Evolutionary conservation across 2,113 vertebrate species (phyloP).

Genomic region (Antechinus flavipes): DNA sequence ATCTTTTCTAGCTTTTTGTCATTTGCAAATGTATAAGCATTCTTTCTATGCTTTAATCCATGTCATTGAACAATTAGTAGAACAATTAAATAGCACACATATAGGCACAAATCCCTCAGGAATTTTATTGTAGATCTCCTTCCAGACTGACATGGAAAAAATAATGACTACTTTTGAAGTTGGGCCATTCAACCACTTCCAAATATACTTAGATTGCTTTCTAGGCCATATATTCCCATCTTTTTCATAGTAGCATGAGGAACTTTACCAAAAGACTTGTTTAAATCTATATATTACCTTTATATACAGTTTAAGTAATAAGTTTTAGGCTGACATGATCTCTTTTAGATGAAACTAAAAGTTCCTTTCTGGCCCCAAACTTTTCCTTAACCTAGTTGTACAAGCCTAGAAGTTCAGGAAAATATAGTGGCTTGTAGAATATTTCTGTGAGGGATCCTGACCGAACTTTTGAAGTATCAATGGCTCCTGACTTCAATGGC

Average conservation of each 20-base stretch:
- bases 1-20: background rate
- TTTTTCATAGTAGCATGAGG: background rate
- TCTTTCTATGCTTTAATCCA: background rate
- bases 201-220: background rate
- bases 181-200: background rate
- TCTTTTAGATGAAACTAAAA: background rate
- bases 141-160: background rate
- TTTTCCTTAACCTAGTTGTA: background rate
- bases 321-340: background rate
- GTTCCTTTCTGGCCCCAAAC: background rate
- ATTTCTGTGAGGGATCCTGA: background rate
- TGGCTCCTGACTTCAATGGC: background rate
- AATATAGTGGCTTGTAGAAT: background rate
- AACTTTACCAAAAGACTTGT: background rate
- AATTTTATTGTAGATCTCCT: background rate
- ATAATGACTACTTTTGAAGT: background rate
- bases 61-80: background rate
- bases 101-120: background rate
- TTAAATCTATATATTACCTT: background rate
- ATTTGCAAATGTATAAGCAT: background rate
- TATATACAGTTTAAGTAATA: background rate
- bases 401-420: background rate
- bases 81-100: background rate
- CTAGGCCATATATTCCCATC: background rate
- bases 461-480: background rate